Evolutionary conservation across 2,888 invertebrate species (phyloP).

Genomic region (Eretmocerus hayati): DNA sequence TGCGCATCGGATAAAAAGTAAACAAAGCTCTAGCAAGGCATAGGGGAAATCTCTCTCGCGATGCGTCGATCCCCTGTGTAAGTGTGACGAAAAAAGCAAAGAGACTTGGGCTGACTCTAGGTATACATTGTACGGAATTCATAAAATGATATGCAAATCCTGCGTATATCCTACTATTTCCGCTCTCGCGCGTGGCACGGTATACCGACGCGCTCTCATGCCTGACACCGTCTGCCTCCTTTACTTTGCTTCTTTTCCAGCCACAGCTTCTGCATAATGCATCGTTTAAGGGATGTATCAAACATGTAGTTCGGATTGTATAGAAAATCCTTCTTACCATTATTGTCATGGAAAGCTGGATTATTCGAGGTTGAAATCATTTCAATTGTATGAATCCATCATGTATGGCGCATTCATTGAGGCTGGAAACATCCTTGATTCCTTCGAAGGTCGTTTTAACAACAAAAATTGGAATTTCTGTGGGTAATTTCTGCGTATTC

Average conservation of each 20-base stretch:
- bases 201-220: background rate
- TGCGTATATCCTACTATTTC: slow-evolving; percentile 30
- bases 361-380: slow-evolving; percentile 11
- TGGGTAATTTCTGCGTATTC: too few relatives aligned
- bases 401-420: background rate
- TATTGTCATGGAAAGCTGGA: background rate
- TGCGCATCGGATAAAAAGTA: background rate
- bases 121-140: slow-evolving; percentile 30
- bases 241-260: slow-evolving; percentile 7
- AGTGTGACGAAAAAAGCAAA: background rate
- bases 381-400: background rate
- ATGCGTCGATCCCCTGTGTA: background rate
- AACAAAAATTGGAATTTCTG: too few relatives aligned
- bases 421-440: too few relatives aligned
- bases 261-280: slow-evolving; percentile 14
- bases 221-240: background rate
- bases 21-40: background rate
- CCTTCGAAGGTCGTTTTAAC: background rate
- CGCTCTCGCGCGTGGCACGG: too few relatives aligned
- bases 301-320: background rate
- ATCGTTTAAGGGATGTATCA: slow-evolving; percentile 5
- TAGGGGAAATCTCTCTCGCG: background rate
- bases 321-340: background rate
- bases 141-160: slow-evolving; percentile 38
- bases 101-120: background rate